These are phyloP conservation scores for Gasterosteus aculeatus DNA, from an alignment of 2,113 vertebrate genomes.

Conservation along the genomic window DNA sequence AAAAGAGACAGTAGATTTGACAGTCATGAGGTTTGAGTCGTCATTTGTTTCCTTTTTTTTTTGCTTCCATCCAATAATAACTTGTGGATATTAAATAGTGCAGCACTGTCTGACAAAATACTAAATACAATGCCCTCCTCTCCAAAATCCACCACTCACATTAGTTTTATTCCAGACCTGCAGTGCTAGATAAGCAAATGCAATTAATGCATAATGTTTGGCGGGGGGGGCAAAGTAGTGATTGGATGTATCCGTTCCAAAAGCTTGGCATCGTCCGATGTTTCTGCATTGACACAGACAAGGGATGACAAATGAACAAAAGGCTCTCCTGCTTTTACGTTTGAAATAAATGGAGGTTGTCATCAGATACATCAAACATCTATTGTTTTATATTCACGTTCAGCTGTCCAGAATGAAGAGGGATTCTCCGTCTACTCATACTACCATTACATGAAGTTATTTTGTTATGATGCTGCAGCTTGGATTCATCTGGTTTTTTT, in stretches of 20 bases:
- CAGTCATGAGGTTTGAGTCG: not conserved
- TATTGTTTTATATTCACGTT: conserved; percentile 8
- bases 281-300: conserved; percentile 37
- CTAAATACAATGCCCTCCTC: conserved; percentile 35
- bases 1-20: not conserved
- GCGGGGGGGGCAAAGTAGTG: conserved; percentile 42
- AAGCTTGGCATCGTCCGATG: conserved; percentile 47
- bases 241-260: conserved; percentile 42
- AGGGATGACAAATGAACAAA: conserved; percentile 34
- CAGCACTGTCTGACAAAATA: conserved; percentile 19
- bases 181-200: conserved; percentile 43
- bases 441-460: not conserved
- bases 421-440: not conserved
- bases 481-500: not conserved
- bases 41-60: not conserved
- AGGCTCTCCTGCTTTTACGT: conserved; percentile 13
- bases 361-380: conserved; percentile 9
- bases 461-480: not conserved
- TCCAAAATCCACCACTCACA: conserved; percentile 48
- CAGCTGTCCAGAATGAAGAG: not conserved
- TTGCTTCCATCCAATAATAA: not conserved
- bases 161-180: conserved; percentile 47
- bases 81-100: conserved; percentile 8
- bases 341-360: conserved; percentile 4
- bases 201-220: conserved; percentile 55